phyloP scores from a whole-genome alignment of 2,888 invertebrate species.

The Chromoteleia sp. region DNA sequence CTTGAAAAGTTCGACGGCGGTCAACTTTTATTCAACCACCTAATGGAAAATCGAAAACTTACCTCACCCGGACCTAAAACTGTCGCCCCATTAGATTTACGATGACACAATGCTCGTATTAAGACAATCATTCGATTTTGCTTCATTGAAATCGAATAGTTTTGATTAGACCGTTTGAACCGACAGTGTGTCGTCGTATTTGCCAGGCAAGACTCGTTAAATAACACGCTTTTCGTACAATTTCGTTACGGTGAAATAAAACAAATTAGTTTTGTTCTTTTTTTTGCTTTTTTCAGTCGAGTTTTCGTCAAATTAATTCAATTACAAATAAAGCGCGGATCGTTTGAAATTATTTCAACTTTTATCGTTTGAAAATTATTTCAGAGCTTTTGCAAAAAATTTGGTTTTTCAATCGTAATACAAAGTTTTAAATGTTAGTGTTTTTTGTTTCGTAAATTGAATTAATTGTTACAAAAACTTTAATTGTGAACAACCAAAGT shows the following conservation, averaged over 20 bases:
- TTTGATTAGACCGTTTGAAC: no score
- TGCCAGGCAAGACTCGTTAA: conserved; percentile 62
- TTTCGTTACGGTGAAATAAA: no score
- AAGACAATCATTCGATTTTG: conserved; percentile 19
- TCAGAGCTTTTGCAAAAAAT: no score
- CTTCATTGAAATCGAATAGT: conserved; percentile 38
- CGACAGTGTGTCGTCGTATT: neutral
- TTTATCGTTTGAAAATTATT: no score
- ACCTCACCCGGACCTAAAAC: conserved; percentile 30
- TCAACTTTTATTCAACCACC: conserved; percentile 68
- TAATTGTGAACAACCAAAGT: no score
- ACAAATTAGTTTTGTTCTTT: conserved; percentile 9
- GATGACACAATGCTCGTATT: conserved; percentile 32
- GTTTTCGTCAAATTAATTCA: neutral
- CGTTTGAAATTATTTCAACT: no score
- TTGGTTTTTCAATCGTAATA: no score
- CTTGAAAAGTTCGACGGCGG: conserved; percentile 61
- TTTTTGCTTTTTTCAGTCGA: neutral
- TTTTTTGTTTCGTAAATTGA: no score
- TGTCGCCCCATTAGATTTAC: conserved; percentile 59
- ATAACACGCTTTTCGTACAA: conserved; percentile 12
- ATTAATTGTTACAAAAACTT: no score
- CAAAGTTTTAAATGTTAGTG: no score
- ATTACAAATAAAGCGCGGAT: conserved; percentile 1
- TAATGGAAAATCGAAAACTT: conserved; percentile 64